Conservation (phyloP, 1,140 invertebrate species). For the Drosophila melanogaster region DNA sequence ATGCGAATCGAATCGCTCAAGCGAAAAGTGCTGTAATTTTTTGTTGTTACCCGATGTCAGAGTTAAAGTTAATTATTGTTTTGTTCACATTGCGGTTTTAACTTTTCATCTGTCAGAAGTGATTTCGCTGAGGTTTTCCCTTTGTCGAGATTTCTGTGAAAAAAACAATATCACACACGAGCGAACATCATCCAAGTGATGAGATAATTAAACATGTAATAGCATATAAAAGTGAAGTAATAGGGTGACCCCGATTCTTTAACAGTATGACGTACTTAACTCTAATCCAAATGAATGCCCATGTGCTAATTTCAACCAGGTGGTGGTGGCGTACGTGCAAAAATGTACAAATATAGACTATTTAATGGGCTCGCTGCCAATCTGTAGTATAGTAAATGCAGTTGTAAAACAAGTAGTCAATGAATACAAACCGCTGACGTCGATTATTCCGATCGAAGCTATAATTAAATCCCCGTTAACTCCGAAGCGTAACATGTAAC, state of each 20-base stretch:
- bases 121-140: conserved; percentile 23
- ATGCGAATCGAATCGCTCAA: conserved; percentile 25
- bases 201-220: conserved; percentile 29
- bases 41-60: neutral
- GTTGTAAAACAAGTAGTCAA: conserved; percentile 55
- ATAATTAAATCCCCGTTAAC: conserved; percentile 55
- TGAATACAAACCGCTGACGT: conserved; percentile 60
- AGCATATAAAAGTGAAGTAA: conserved; percentile 54
- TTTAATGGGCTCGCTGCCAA: neutral
- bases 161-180: conserved; percentile 12
- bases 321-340: conserved; percentile 58
- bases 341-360: conserved; percentile 46
- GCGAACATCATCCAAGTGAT: conserved; percentile 1
- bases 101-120: conserved; percentile 32
- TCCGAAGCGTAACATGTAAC: conserved; percentile 10
- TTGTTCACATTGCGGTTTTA: conserved; percentile 30
- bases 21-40: conserved; percentile 55
- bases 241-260: conserved; percentile 9
- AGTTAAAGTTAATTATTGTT: conserved; percentile 41
- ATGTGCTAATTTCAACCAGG: conserved; percentile 49
- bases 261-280: conserved; percentile 13
- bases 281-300: conserved; percentile 37
- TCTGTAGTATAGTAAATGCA: conserved; percentile 55
- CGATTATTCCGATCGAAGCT: conserved; percentile 22
- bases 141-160: conserved; percentile 2